Conservation (phyloP, 2,113 vertebrate genomes). For the Amphiprion percula region DNA sequence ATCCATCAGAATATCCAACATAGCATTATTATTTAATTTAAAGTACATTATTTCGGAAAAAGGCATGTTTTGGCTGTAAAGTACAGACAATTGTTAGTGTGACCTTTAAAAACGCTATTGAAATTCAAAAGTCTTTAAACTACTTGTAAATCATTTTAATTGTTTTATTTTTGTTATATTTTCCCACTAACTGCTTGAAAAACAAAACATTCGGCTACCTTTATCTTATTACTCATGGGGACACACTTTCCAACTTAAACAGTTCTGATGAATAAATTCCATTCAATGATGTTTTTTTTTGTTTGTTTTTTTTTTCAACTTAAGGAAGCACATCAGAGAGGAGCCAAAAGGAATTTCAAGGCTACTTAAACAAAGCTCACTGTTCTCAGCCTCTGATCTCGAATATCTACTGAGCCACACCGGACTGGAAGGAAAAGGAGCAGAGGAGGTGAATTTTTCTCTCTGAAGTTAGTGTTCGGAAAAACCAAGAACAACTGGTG, state of each 20-base stretch:
- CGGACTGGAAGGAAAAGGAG: slow-evolving; percentile 22
- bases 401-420: slow-evolving; percentile 16
- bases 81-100: neutral
- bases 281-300: slow-evolving; percentile 45
- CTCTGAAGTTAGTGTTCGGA: slow-evolving; percentile 50
- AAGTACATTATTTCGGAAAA: no score
- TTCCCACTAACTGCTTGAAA: neutral
- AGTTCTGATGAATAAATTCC: slow-evolving; percentile 36
- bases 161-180: neutral
- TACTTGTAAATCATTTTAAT: no score
- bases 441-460: slow-evolving; percentile 41
- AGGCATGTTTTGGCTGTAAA: neutral
- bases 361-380: slow-evolving; percentile 60
- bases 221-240: slow-evolving; percentile 2
- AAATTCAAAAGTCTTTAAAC: no score
- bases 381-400: slow-evolving; percentile 63
- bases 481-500: slow-evolving; percentile 36
- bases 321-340: slow-evolving; percentile 53
- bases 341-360: slow-evolving; percentile 70
- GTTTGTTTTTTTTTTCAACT: neutral
- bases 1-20: neutral
- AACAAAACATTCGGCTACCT: slow-evolving; percentile 7
- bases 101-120: neutral
- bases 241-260: neutral
- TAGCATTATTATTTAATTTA: neutral